A percentile compares a stretch with the other conserved stretches of the same genome.
Evolutionary conservation across 2,113 vertebrate genomes (phyloP).

Genomic region (Plestiodon gilberti): DNA sequence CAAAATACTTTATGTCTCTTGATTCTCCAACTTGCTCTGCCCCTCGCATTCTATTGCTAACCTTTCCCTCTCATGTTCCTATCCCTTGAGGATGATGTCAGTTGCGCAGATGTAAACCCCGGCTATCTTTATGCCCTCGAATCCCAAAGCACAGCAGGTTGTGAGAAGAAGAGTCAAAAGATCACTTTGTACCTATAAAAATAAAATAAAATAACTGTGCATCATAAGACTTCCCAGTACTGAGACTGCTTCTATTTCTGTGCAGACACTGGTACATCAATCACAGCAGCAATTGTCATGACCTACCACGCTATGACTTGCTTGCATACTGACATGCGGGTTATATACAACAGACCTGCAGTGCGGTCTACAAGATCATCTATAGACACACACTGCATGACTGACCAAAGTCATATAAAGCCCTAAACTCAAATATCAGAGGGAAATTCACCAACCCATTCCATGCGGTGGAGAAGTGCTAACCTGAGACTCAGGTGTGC

Average conservation of each 20-base stretch:
- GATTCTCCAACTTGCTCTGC: not conserved
- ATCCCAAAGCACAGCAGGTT: not conserved
- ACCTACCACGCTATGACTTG: not conserved
- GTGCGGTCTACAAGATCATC: not conserved
- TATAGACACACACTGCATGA: not conserved
- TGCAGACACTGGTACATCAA: not conserved
- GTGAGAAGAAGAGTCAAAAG: not conserved
- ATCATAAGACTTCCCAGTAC: not conserved
- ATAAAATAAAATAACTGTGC: no score
- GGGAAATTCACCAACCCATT: not conserved
- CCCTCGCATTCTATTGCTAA: not conserved
- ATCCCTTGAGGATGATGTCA: conserved; percentile 29
- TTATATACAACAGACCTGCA: not conserved
- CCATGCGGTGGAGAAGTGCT: not conserved
- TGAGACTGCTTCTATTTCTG: not conserved
- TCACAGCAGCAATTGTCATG: not conserved
- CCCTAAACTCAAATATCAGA: not conserved
- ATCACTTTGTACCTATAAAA: not conserved
- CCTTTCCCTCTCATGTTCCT: conserved; percentile 23
- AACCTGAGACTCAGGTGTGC: not conserved
- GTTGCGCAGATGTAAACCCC: not conserved
- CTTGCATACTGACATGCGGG: not conserved
- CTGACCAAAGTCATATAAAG: not conserved
- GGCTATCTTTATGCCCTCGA: not conserved
- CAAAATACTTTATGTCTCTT: conserved; percentile 36